Percentiles rank a stretch among this genome's conserved stretches.
phyloP scores from a whole-genome alignment of 2,113 vertebrate genomes.

The Oryzias woworae region DNA sequence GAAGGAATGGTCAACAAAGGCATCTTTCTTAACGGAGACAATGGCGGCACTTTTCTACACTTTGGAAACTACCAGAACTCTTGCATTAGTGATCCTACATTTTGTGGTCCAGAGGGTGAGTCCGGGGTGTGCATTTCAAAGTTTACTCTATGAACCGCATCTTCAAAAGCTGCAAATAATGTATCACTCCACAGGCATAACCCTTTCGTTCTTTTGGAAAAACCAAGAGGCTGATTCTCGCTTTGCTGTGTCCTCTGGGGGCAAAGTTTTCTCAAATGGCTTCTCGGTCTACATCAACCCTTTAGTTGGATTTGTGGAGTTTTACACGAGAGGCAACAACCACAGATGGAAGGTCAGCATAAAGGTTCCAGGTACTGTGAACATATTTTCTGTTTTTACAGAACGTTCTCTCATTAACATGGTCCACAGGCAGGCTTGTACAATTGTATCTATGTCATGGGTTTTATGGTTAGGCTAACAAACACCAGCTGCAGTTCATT shows the following conservation, averaged over 20 bases:
- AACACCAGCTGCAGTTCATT: constrained; percentile 45
- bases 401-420: background rate
- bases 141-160: background rate
- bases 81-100: constrained; percentile 87
- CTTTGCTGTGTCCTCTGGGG: constrained; percentile 80
- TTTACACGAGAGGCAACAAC: constrained; percentile 83
- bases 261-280: constrained; percentile 88
- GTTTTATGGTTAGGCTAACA: constrained; percentile 42
- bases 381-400: constrained; percentile 7
- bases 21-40: constrained; percentile 84
- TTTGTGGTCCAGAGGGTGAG: constrained; percentile 90
- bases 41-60: constrained; percentile 85
- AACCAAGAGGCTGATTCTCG: constrained; percentile 77
- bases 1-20: constrained; percentile 93
- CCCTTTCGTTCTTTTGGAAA: constrained; percentile 99
- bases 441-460: constrained; percentile 35
- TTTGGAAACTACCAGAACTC: constrained; percentile 86
- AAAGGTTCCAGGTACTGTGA: constrained; percentile 84
- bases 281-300: constrained; percentile 87
- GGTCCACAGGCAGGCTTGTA: background rate
- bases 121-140: background rate
- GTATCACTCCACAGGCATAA: constrained; percentile 81
- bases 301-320: constrained; percentile 83
- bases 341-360: constrained; percentile 89
- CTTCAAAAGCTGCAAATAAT: background rate